Evolutionary conservation across 2,888 invertebrate genomes (phyloP).

Genomic region (Zonitis immaculata): DNA sequence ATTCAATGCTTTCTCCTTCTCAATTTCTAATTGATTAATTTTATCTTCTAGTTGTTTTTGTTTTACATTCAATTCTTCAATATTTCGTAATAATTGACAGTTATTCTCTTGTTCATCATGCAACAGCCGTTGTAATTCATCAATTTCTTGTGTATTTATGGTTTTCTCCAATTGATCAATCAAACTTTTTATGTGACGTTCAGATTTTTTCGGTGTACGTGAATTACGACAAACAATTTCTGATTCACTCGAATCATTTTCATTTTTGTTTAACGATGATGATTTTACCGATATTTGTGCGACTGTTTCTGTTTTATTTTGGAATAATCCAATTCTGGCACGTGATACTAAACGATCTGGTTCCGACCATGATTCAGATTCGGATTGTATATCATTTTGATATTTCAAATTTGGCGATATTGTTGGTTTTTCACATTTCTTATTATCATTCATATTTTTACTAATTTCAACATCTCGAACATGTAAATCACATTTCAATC

Average conservation of each 20-base stretch:
- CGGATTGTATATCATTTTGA: constrained; percentile 50
- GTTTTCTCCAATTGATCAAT: not conserved
- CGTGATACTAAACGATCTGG: constrained; percentile 77
- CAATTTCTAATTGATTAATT: constrained; percentile 37
- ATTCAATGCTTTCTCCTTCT: constrained; percentile 32
- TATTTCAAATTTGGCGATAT: constrained; percentile 34
- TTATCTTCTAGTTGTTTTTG: constrained; percentile 11
- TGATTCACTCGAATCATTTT: constrained; percentile 31
- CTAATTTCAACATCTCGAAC: constrained; percentile 43
- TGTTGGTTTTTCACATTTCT: constrained; percentile 21
- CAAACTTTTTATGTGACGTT: constrained; percentile 33
- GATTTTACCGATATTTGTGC: constrained; percentile 29
- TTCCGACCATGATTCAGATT: constrained; percentile 85
- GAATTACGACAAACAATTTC: constrained; percentile 29
- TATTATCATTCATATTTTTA: constrained; percentile 16
- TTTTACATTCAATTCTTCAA: constrained; percentile 3
- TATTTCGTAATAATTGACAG: constrained; percentile 9
- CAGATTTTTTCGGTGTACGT: constrained; percentile 11
- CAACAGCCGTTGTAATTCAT: constrained; percentile 46
- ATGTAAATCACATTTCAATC: constrained; percentile 43
- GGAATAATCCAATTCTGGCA: constrained; percentile 67
- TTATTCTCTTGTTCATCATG: constrained; percentile 26
- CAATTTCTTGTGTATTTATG: constrained; percentile 46
- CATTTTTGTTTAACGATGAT: constrained; percentile 3
- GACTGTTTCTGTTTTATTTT: constrained; percentile 49